Conservation (phyloP, 2,888 invertebrate species). For the Torymus aiolomorphi region DNA sequence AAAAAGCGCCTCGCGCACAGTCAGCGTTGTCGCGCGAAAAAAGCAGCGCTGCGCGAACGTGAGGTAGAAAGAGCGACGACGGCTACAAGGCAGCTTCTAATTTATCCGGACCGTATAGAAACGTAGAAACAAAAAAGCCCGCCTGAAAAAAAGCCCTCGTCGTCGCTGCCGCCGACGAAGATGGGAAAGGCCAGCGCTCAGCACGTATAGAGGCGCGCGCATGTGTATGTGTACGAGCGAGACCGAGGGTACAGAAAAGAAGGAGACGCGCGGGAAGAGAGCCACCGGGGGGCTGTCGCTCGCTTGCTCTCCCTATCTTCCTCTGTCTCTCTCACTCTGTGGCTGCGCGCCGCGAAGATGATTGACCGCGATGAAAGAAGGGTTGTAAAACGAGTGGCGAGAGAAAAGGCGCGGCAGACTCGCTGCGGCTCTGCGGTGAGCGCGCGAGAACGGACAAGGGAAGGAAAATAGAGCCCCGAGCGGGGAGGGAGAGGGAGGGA, state of each 20-base stretch:
- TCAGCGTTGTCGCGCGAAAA: background rate
- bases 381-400: slow-evolving; percentile 54
- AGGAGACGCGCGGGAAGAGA: background rate
- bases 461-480: slow-evolving; percentile 34
- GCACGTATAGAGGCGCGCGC: background rate
- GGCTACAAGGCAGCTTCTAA: slow-evolving; percentile 24
- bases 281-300: background rate
- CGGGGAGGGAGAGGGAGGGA: background rate
- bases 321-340: background rate
- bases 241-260: slow-evolving; percentile 14
- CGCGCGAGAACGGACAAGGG: slow-evolving; percentile 32
- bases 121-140: slow-evolving; percentile 34
- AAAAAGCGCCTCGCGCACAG: no score
- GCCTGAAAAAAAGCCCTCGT: slow-evolving; percentile 17
- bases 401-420: slow-evolving; percentile 39
- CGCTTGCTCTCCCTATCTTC: no score
- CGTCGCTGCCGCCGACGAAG: slow-evolving; percentile 7
- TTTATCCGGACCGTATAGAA: slow-evolving; percentile 38
- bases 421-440: slow-evolving; percentile 14
- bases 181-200: slow-evolving; percentile 26
- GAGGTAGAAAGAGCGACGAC: background rate
- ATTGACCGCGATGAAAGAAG: slow-evolving; percentile 62
- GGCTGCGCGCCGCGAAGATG: slow-evolving; percentile 59
- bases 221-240: background rate
- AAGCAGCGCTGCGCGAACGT: background rate